These are phyloP conservation scores for Argynnis bischoffii DNA, from an alignment of 2,888 invertebrate species.

Conservation along the genomic window DNA sequence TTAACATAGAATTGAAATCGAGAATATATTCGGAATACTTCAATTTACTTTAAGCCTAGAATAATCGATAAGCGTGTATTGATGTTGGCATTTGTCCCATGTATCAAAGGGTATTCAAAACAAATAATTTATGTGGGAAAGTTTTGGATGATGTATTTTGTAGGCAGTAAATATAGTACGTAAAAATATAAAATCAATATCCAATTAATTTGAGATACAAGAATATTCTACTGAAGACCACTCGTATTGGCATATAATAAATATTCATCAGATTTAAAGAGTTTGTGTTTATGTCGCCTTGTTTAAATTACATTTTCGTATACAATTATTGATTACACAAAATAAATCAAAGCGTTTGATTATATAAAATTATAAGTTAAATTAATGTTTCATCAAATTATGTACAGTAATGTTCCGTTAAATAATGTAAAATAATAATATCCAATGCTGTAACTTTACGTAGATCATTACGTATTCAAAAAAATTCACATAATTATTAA, in stretches of 20 bases:
- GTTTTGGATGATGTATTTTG: slow-evolving; percentile 28
- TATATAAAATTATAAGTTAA: not conserved
- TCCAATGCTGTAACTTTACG: no score
- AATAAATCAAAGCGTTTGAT: not conserved
- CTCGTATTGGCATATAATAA: slow-evolving; percentile 13
- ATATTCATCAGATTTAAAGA: slow-evolving; percentile 16
- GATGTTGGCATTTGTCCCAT: slow-evolving; percentile 38
- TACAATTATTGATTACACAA: not conserved
- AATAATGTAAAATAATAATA: no score
- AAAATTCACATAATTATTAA: no score
- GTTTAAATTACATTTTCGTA: not conserved
- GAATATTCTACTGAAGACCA: slow-evolving; percentile 8
- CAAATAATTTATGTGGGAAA: slow-evolving; percentile 35
- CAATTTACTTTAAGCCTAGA: slow-evolving; percentile 6
- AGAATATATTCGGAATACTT: slow-evolving; percentile 10
- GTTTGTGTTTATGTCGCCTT: not conserved
- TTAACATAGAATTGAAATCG: slow-evolving; percentile 4
- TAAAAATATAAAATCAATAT: slow-evolving; percentile 13
- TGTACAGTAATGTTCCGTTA: no score
- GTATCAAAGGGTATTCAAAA: slow-evolving; percentile 32
- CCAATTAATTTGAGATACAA: slow-evolving; percentile 22
- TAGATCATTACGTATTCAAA: no score
- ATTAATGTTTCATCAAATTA: no score
- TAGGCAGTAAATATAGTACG: slow-evolving; percentile 13
- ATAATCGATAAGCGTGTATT: slow-evolving; percentile 28